Evolutionary conservation across 2,888 invertebrate genomes (phyloP), one percentile per base, ranked within the genome.

Genomic region (Eristalinus aeneus): DNA sequence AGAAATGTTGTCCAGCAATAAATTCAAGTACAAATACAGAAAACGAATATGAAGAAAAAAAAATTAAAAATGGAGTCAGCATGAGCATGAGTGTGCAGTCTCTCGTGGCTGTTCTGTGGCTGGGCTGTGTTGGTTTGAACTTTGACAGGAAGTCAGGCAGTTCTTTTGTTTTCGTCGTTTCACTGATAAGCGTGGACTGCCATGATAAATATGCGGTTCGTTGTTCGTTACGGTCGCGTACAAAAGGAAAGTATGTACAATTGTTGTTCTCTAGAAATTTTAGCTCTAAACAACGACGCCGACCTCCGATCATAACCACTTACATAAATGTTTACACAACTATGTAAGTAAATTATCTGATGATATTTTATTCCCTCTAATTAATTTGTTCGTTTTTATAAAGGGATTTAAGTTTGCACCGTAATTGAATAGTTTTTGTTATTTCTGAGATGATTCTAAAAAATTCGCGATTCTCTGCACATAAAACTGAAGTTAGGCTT

Each of bases 71-170:
- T 54, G 31, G 23, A 58, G 72, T n/a, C 46, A 34, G 64, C 58
- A 60, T 78, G 36, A 64, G 56, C 61, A 64, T 78, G 56, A 54
- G 32, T 68, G 23, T 53, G 36, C 67, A 31, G 23, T 27, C 67
- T 12, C 11, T 20, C 12, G 53, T 11, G 12, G 54, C 16, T 73
- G 72, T 61, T 31, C 56, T 80, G 67, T 76, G 63, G 85, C 65
- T 75, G 34, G 69, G 56, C 61, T 75, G 20, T 78, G 56, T 72
- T 85, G 76, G 67, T 87, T 84, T 88, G 88, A 88, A 88, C 88
- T 88, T 88, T 88, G 88, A 88, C 88, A 88, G 88, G 88, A 88
- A 88, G 83, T 88, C 84, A 84, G 64, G 58, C 75, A 76, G 73
- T 76, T 85, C 85, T 85, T 85, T 85, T 81, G 85, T 85, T 85